Evolutionary conservation across 2,888 invertebrate genomes (phyloP).

Genomic region (Drosophila paramelanica): DNA sequence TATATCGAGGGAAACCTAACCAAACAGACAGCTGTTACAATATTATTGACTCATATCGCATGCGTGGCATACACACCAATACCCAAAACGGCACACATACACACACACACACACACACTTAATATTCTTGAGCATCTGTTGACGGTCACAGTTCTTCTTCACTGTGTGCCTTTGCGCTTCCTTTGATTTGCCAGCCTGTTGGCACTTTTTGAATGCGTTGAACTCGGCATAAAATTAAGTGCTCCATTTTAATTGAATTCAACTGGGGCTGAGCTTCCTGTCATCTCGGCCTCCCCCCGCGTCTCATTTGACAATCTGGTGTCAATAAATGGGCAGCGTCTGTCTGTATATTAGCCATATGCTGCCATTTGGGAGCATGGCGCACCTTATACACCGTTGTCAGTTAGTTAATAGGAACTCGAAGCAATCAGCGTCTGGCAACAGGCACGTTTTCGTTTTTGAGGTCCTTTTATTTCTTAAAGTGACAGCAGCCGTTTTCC

Average conservation of each 20-base stretch:
- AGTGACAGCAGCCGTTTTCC: slow-evolving; percentile 32
- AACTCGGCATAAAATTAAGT: slow-evolving; percentile 78
- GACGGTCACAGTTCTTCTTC: slow-evolving; percentile 33
- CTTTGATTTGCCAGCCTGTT: slow-evolving; percentile 60
- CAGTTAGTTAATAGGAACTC: slow-evolving; percentile 12
- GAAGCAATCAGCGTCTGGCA: slow-evolving; percentile 29
- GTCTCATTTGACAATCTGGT: slow-evolving; percentile 50
- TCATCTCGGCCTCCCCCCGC: not conserved
- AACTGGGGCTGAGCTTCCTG: slow-evolving; percentile 20
- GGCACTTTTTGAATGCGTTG: slow-evolving; percentile 61
- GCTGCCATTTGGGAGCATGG: slow-evolving; percentile 59
- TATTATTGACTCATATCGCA: slow-evolving; percentile 79
- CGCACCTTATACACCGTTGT: slow-evolving; percentile 10
- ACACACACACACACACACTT: slow-evolving; percentile 12
- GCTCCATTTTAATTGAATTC: slow-evolving; percentile 78
- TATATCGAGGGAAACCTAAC: slow-evolving; percentile 33
- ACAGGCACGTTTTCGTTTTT: slow-evolving; percentile 18
- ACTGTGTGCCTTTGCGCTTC: slow-evolving; percentile 33
- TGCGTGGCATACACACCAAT: slow-evolving; percentile 55
- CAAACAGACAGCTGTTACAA: slow-evolving; percentile 74
- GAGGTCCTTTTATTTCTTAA: slow-evolving; percentile 4
- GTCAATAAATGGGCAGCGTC: slow-evolving; percentile 51
- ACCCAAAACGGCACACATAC: slow-evolving; percentile 14
- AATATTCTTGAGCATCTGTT: slow-evolving; percentile 39
- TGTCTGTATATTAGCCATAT: slow-evolving; percentile 54